Evolutionary conservation across 2,888 invertebrate species (phyloP).

Genomic region (Drosophila greeni): DNA sequence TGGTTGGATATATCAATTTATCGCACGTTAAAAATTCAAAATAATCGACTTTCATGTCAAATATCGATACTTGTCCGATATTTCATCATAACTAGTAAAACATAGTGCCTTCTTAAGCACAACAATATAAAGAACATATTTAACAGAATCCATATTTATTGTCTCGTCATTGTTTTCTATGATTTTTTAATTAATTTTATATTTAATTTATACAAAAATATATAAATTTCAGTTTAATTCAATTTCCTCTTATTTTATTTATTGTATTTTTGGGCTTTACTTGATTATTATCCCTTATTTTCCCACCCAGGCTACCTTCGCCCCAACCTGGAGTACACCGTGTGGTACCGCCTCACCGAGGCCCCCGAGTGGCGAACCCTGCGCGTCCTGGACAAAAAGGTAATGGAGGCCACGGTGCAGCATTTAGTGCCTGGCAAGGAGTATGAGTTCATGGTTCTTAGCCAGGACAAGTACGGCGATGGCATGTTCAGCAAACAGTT

Average conservation of each 20-base stretch:
- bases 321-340: conserved; percentile 88
- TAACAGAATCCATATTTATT: not conserved
- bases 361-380: conserved; percentile 91
- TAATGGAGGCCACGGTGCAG: conserved; percentile 88
- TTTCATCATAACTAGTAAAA: too few relatives aligned
- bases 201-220: not conserved
- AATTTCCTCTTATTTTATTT: too few relatives aligned
- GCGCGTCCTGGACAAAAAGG: conserved; percentile 85
- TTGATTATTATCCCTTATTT: not conserved
- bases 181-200: not conserved
- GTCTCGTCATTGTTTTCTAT: not conserved
- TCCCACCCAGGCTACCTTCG: conserved; percentile 83
- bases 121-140: not conserved
- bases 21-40: too few relatives aligned
- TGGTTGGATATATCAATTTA: too few relatives aligned
- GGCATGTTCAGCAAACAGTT: conserved; percentile 93
- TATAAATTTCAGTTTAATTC: not conserved
- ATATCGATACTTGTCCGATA: too few relatives aligned
- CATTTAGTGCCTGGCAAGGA: conserved; percentile 86
- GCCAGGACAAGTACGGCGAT: conserved; percentile 91
- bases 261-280: too few relatives aligned
- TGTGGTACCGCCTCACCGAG: conserved; percentile 90
- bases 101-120: not conserved
- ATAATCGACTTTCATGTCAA: too few relatives aligned
- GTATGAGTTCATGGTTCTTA: conserved; percentile 94